Evolutionary conservation across 2,888 invertebrate species (phyloP).

Genomic region (Leucozona laternaria): DNA sequence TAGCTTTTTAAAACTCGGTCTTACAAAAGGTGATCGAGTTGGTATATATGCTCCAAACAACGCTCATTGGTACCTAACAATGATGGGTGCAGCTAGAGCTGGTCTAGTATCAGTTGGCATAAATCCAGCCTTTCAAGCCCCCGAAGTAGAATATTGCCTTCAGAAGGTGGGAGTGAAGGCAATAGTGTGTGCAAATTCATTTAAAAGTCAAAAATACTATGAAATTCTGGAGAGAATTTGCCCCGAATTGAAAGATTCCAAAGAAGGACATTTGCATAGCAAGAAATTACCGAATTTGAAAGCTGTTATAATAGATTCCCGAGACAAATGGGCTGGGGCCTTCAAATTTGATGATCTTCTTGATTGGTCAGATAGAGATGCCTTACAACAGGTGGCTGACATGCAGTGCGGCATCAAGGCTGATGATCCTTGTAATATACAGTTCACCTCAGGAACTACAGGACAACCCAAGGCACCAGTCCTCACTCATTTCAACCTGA

Average conservation of each 20-base stretch:
- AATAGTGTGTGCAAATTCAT: constrained; percentile 86
- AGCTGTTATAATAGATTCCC: constrained; percentile 85
- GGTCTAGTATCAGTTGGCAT: constrained; percentile 89
- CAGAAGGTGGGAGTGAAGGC: constrained; percentile 88
- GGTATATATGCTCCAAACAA: constrained; percentile 91
- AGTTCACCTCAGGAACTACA: constrained; percentile 92
- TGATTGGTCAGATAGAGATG: constrained; percentile 77
- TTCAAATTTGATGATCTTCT: constrained; percentile 82
- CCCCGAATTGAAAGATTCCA: constrained; percentile 84
- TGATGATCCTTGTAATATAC: constrained; percentile 88
- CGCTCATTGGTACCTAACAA: constrained; percentile 88
- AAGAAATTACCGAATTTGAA: constrained; percentile 83
- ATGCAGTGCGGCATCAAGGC: constrained; percentile 86
- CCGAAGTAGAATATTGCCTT: constrained; percentile 88
- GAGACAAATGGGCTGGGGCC: constrained; percentile 83
- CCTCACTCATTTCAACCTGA: constrained; percentile 87
- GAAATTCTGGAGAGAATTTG: constrained; percentile 85
- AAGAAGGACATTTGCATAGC: constrained; percentile 83
- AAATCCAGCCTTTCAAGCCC: constrained; percentile 88
- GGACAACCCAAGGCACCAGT: constrained; percentile 88
- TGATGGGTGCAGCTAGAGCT: constrained; percentile 87
- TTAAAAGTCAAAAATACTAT: constrained; percentile 87
- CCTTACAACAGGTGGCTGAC: constrained; percentile 37
- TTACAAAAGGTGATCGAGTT: constrained; percentile 88
- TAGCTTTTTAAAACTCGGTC: constrained; percentile 87